phyloP scores from a whole-genome alignment of 2,113 vertebrate genomes.

The Tachycineta bicolor region DNA sequence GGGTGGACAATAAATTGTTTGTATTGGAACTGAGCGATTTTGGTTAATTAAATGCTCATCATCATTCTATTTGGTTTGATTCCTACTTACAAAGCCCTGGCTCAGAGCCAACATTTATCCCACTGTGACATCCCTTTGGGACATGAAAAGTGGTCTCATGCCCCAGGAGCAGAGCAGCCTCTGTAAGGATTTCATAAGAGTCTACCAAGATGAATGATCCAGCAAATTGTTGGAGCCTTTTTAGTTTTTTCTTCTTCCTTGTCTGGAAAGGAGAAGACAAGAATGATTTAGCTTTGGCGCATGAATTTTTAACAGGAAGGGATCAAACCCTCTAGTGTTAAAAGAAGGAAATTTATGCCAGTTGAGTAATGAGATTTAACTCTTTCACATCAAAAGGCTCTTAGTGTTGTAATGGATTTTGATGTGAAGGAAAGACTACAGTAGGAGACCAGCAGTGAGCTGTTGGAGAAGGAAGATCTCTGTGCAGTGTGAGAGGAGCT shows the following conservation, averaged over 20 bases:
- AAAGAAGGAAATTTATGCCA: not conserved
- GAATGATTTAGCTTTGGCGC: not conserved
- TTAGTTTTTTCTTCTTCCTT: constrained; percentile 47
- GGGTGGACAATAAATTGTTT: not conserved
- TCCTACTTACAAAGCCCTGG: not conserved
- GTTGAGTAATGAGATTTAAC: constrained; percentile 24
- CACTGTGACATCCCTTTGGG: not conserved
- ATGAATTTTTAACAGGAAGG: not conserved
- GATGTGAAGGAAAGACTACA: not conserved
- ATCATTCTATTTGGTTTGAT: not conserved
- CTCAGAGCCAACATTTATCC: not conserved
- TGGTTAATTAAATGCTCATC: not conserved
- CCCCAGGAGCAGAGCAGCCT: not conserved
- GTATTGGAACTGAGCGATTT: not conserved
- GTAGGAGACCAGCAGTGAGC: not conserved
- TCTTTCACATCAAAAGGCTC: not conserved
- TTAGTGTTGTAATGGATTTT: not conserved
- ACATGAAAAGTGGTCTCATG: not conserved
- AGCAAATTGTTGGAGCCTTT: not conserved
- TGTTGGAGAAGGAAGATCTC: not conserved
- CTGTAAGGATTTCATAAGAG: not conserved
- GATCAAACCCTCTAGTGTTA: constrained; percentile 4
- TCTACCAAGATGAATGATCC: not conserved
- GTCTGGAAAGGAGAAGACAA: constrained; percentile 7
- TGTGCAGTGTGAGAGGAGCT: not conserved